Conservation (phyloP, 2,113 vertebrate genomes). For the Tragelaphus strepsiceros region DNA sequence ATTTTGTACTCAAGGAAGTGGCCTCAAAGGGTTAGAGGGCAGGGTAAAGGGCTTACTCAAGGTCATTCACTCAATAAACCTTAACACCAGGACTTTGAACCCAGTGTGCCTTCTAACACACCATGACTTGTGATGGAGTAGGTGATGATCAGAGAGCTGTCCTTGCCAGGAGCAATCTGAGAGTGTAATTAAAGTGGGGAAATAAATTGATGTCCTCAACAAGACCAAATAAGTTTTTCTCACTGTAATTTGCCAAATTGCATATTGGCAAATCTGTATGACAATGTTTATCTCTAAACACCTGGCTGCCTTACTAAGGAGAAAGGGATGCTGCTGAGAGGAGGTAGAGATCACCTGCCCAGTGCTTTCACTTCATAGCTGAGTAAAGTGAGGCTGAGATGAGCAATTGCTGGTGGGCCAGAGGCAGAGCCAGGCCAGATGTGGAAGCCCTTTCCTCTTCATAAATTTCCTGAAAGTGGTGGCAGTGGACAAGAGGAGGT, state of each 20-base stretch:
- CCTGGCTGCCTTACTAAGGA: background rate
- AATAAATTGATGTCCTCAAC: background rate
- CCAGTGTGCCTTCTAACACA: background rate
- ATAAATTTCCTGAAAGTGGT: background rate
- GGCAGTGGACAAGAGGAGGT: background rate
- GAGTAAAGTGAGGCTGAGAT: background rate
- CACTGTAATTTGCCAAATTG: background rate
- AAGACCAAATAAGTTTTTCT: background rate
- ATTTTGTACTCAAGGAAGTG: background rate
- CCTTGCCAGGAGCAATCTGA: background rate
- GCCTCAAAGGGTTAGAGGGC: background rate
- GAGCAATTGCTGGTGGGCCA: background rate
- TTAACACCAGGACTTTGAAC: background rate
- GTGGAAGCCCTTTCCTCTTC: background rate
- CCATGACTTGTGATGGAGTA: background rate
- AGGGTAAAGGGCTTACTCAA: background rate
- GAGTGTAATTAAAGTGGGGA: background rate
- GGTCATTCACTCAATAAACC: background rate
- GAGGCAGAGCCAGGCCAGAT: background rate
- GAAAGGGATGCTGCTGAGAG: background rate
- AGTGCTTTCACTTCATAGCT: background rate
- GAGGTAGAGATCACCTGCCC: background rate
- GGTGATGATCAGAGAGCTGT: background rate
- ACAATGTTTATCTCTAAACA: background rate
- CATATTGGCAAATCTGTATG: background rate